Conservation (phyloP, 2,113 vertebrate species). For the Rhynchomys soricoides region DNA sequence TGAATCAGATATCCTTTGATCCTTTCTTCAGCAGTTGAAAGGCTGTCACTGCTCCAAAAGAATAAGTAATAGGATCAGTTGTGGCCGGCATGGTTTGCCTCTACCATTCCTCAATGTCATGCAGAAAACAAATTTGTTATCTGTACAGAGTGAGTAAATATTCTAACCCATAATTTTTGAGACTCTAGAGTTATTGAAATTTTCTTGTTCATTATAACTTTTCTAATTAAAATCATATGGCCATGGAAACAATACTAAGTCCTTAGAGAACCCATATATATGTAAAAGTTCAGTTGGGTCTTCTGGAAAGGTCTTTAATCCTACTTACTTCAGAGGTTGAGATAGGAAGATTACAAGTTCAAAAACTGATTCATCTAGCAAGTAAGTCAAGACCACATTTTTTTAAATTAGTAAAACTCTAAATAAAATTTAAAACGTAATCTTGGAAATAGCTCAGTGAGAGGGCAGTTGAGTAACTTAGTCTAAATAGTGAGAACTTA, state of each 20-base stretch:
- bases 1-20: not conserved
- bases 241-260: not conserved
- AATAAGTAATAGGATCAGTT: not conserved
- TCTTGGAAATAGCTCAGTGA: not conserved
- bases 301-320: not conserved
- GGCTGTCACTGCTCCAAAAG: not conserved
- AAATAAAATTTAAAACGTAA: not conserved
- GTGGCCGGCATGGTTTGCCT: not conserved
- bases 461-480: not conserved
- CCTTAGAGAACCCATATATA: not conserved
- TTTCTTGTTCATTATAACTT: not conserved
- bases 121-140: constrained; percentile 2
- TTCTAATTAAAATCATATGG: not conserved
- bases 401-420: not conserved
- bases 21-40: constrained; percentile 14
- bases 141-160: not conserved
- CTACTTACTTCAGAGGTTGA: not conserved
- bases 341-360: not conserved
- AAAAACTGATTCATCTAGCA: not conserved
- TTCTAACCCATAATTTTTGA: not conserved
- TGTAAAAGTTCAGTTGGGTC: not conserved
- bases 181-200: not conserved
- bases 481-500: not conserved
- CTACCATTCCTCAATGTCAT: not conserved
- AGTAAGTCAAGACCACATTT: not conserved